phyloP scores from a whole-genome alignment of 2,888 invertebrate genomes.

The Onthophagus sagittarius region DNA sequence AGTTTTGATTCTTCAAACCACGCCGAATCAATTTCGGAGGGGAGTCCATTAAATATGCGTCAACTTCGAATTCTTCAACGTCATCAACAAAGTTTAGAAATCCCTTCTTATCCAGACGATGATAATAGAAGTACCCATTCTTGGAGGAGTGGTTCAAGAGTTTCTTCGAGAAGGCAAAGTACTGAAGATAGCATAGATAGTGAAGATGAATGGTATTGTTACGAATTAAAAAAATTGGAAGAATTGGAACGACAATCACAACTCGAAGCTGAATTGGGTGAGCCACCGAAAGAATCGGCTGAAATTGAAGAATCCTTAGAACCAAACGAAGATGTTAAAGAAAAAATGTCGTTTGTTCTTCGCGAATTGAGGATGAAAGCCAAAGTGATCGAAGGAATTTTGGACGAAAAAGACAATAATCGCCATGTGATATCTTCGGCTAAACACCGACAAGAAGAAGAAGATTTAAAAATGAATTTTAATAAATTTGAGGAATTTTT shows the following conservation, averaged over 20 bases:
- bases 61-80: conserved; percentile 60
- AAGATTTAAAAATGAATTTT: not conserved
- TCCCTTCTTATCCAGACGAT: conserved; percentile 70
- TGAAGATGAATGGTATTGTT: conserved; percentile 91
- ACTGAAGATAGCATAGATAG: conserved; percentile 91
- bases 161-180: conserved; percentile 83
- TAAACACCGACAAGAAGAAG: conserved; percentile 38
- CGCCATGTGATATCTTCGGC: conserved; percentile 43
- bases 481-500: not conserved
- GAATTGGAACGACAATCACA: conserved; percentile 77
- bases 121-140: conserved; percentile 85
- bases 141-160: conserved; percentile 79
- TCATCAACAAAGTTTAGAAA: conserved; percentile 76
- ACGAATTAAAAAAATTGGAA: conserved; percentile 81
- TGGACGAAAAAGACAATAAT: conserved; percentile 45
- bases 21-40: conserved; percentile 47
- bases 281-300: conserved; percentile 56
- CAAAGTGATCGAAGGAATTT: conserved; percentile 46
- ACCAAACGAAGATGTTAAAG: conserved; percentile 68
- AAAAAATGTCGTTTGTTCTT: conserved; percentile 76
- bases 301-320: conserved; percentile 54
- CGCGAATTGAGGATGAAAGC: conserved; percentile 72
- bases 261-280: conserved; percentile 60
- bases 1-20: conserved; percentile 32
- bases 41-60: conserved; percentile 62